Evolutionary conservation across 2,888 invertebrate genomes (phyloP), one percentile per base, ranked within the genome.

Genomic region (Pilophorus perplexus): DNA sequence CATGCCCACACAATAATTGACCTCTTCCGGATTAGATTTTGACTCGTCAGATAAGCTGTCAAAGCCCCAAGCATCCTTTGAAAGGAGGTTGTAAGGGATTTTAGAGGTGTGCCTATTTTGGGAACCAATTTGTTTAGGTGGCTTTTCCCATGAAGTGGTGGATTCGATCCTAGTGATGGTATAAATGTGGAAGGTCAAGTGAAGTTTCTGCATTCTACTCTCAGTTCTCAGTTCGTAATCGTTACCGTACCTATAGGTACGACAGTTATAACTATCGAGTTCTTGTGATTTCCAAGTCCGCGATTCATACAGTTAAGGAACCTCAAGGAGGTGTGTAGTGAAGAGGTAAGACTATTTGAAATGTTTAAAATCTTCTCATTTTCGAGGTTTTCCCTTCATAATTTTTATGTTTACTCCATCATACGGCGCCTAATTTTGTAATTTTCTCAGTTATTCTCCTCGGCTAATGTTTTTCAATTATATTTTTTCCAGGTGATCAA

Each of bases 31-130:
- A 40, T 40, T 40, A 40, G 40, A 40, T n/a, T 40, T n/a, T 16
- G 40, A 40, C 40, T 40, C 4, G 40, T 40, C 40, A 40, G 40
- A 12, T 40, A 40, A 40, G 40, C 40, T 40, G 40, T 40, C 40
- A 40, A 40, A 40, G 40, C 40, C n/a, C n/a, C n/a, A n/a, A n/a
- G n/a, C n/a, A n/a, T n/a, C 40, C 40, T 33, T 33, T 33, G 33
- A 33, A 33, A 33, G 33, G 33, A 33, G 33, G 33, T 33, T 33
- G 33, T 33, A 33, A 8, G 33, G 33, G 33, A 33, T 33, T 33
- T 33, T 33, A 33, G 33, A 33, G 33, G 33, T 33, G 33, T 33
- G 33, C 33, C 33, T 33, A 33, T 33, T 33, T 33, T 33, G 33
- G 33, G 33, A 33, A 33, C 33, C 33, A 33, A 33, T 33, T 33